Evolutionary conservation across 2,797 vertebrate species (phyloP).

Genomic region (Artibeus lituratus): DNA sequence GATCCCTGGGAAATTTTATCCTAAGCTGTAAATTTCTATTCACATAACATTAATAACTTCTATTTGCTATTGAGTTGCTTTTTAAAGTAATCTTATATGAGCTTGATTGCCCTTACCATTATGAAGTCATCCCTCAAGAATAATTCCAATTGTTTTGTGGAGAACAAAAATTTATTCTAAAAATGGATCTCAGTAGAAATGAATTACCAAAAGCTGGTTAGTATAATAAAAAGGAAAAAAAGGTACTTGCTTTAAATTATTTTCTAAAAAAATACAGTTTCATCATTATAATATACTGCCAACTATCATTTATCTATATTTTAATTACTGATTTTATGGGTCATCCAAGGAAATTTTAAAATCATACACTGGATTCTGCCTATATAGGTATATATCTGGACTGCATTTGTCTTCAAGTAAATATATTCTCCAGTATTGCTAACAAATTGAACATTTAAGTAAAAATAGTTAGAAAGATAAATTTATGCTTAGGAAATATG

Average conservation of each 20-base stretch:
- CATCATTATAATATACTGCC: neutral
- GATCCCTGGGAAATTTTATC: neutral
- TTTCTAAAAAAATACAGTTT: constrained; percentile 48
- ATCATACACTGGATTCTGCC: neutral
- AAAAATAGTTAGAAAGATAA: constrained; percentile 10
- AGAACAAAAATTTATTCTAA: constrained; percentile 71
- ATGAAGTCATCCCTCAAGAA: neutral
- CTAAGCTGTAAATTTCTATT: neutral
- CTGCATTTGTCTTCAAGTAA: constrained; percentile 40
- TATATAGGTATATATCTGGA: neutral
- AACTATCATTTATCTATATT: neutral
- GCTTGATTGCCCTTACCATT: neutral
- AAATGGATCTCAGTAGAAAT: constrained; percentile 70
- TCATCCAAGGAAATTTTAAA: neutral
- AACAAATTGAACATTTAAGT: neutral
- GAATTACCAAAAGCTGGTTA: constrained; percentile 58
- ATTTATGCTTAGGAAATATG: neutral
- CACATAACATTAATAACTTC: neutral
- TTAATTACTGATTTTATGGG: neutral
- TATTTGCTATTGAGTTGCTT: neutral
- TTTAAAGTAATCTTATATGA: neutral
- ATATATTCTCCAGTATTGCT: constrained; percentile 1
- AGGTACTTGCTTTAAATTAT: constrained; percentile 3
- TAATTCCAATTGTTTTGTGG: neutral
- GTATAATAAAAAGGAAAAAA: constrained; percentile 35